These are phyloP conservation scores for Glandiceps talaboti DNA, from an alignment of 53 echinoderm and acorn worm species.

Conservation along the genomic window DNA sequence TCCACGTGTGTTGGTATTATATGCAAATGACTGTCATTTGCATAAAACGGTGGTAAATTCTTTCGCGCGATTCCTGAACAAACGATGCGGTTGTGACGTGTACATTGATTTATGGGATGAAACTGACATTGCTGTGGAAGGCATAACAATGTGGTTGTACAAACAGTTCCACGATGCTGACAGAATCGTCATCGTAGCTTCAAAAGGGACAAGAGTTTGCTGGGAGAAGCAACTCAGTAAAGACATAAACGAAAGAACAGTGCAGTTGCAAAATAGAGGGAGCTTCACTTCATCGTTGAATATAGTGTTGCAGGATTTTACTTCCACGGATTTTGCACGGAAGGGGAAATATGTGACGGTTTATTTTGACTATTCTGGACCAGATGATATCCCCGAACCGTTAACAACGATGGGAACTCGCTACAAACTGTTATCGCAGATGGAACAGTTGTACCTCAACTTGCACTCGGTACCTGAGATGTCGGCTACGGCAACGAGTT, in stretches of 20 bases:
- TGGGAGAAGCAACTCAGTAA: not conserved
- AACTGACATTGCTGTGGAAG: constrained; percentile 4
- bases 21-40: not conserved
- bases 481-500: not conserved
- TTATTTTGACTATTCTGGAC: not conserved
- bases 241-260: not conserved
- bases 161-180: constrained; percentile 18
- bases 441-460: not conserved
- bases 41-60: not conserved
- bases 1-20: not conserved
- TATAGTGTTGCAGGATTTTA: not conserved
- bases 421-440: not conserved
- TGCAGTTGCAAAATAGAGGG: not conserved
- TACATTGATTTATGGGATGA: constrained; percentile 20
- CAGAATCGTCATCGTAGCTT: constrained; percentile 21
- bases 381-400: not conserved
- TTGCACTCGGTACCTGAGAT: not conserved
- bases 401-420: not conserved
- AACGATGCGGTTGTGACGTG: constrained; percentile 26
- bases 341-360: not conserved
- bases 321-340: not conserved
- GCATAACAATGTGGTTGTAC: constrained; percentile 19
- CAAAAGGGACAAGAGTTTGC: constrained; percentile 19
- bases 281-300: not conserved
- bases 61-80: constrained; percentile 25